Evolutionary conservation across 2,797 vertebrate genomes (phyloP).

Genomic region (Peromyscus melanophrys): DNA sequence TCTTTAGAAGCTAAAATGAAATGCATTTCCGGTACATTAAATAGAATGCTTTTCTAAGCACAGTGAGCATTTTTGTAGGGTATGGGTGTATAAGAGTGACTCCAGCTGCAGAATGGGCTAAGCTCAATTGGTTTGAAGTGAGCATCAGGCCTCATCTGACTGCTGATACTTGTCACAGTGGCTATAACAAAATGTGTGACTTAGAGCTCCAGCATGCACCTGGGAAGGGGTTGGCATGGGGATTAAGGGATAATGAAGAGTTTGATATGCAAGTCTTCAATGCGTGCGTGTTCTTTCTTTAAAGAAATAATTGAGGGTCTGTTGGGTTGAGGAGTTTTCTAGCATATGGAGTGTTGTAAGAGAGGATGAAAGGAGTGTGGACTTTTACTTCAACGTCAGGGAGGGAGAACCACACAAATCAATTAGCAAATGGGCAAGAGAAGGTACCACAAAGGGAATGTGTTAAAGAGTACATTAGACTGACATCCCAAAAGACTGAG

Average conservation of each 20-base stretch:
- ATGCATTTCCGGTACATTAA: slow-evolving; percentile 69
- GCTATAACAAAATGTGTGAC: not conserved
- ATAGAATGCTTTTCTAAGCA: slow-evolving; percentile 52
- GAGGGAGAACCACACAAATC: not conserved
- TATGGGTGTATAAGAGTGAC: slow-evolving; percentile 7
- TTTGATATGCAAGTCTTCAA: not conserved
- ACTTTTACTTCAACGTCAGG: not conserved
- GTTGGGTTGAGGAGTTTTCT: slow-evolving; percentile 11
- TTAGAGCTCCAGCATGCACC: not conserved
- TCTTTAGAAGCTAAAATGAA: slow-evolving; percentile 74
- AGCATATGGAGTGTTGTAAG: not conserved
- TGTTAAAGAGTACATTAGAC: not conserved
- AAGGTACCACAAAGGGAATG: not conserved
- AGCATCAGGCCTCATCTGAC: not conserved
- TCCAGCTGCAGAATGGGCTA: not conserved
- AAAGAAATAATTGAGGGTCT: not conserved
- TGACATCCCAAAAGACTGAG: not conserved
- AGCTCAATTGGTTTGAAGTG: not conserved
- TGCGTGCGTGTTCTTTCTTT: not conserved
- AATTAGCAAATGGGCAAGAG: not conserved
- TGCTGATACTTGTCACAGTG: not conserved
- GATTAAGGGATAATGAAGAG: not conserved
- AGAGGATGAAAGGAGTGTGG: not conserved
- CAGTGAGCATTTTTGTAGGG: not conserved
- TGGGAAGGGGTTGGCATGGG: not conserved